Base-by-base conservation (phyloP, 2,888 invertebrate species). In the Heteropelma amictum region DNA sequence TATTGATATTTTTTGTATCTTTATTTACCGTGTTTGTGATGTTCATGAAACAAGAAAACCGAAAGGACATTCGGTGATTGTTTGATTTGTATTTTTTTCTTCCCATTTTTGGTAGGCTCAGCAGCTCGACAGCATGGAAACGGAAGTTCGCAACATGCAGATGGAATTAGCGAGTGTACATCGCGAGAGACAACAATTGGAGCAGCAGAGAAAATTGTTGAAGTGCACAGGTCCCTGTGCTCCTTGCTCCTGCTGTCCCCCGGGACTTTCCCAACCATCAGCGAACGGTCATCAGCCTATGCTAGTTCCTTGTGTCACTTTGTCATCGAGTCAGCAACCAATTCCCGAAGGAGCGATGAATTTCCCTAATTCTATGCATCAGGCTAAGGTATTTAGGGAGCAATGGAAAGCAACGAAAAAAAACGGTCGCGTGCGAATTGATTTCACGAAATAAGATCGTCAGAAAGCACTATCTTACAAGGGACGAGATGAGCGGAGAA, bases 51-150 rank as follows among this genome's bases (percentile, higher is more conserved):
- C 19, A 8, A 1, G 19, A 45, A 45, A 45, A 14, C 5, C 17
- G 8, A 2, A 17, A 1, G 6, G 6, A 6, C 19, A 45, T 17
- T n/a, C n/a, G n/a, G 21, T 47, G 14, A n/a, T 23, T 1, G 21
- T 17, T 12, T 12, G 33, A 35, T 12, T n/a, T n/a, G n/a, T n/a
- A n/a, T 19, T 8, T 38, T 53, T 14, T 23, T 61, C n/a, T 40
- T 28, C 19, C 53, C n/a, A n/a, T 33, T 72, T 56, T 42, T 64
- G 5, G 7, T 79, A 93, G 93, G 93, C 92, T 81, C 91, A 92
- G 67, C 93, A 93, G 83, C 83, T 94, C 7, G 89, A 88, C 10
- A 90, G 89, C 3, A 91, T 94, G 86, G 93, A 93, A 82, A 82
- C 87, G 2, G 93, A 93, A 83, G 92, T 94, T 0, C 90, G 90